Evolutionary conservation across 2,113 vertebrate genomes (phyloP), one percentile per base, ranked within the genome.

Genomic region (Heterochromis multidens): DNA sequence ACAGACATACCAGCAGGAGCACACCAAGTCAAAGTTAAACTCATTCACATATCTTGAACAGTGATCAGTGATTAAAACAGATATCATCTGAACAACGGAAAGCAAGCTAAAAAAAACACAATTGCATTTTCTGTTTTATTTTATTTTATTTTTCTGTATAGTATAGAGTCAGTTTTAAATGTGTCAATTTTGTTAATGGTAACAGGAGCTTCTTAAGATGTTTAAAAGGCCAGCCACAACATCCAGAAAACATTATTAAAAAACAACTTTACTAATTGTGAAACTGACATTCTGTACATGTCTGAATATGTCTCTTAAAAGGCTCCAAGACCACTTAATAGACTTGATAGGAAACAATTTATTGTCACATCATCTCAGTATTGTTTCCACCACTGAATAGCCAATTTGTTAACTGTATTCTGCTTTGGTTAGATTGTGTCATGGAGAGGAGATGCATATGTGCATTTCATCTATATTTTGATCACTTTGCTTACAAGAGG

Each of bases 281-380:
- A 8, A 37, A 10, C 35, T 37, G 35, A 37, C 13, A 17, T 17
- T 25, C 35, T 25, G 37, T 16, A 46, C 43, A 7, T 35, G 43
- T 46, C 43, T 46, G 13, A 46, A 70, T 11, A 23, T 11, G 63
- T 27, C 63, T 67, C 14, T 43, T 67, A 67, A 67, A 67, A 67
- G 1, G 0, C 35, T 35, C 40, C 1, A 7, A 46, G 37, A 17
- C 16, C 0, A 0, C 23, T 46, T 14, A 14, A 27, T 67, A 46
- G 0, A n/a, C n/a, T 43, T 14, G 23, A 27, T 67, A 46, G 0
- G 3, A 46, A 3, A 46, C 3, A 46, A 1, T 27, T 70, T 46
- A 46, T 19, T 4, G 27, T 46, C 21, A 0, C 37, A 19, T 14
- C 63, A 27, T 46, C 65, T 70, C 37, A 70, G 14, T 70, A 37